These are phyloP conservation scores for Natrix natrix DNA, from an alignment of 2,797 vertebrate genomes.

Conservation along the genomic window DNA sequence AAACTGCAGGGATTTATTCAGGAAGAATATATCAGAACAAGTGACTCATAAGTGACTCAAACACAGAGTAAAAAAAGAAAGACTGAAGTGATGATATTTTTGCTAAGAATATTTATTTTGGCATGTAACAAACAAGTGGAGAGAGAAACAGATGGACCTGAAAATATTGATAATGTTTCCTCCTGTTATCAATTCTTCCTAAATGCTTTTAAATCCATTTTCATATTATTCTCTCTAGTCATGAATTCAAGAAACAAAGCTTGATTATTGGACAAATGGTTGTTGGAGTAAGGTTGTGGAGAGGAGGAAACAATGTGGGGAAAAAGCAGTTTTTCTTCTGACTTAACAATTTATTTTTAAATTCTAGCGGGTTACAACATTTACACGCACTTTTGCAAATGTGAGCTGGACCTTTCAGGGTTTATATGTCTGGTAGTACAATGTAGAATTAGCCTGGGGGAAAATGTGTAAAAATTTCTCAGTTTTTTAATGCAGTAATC, in stretches of 20 bases:
- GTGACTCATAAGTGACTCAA: not conserved
- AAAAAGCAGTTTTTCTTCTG: not conserved
- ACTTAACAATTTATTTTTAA: not conserved
- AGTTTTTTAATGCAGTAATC: not conserved
- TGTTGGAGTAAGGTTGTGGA: not conserved
- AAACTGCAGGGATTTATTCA: not conserved
- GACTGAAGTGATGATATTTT: not conserved
- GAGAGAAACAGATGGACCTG: not conserved
- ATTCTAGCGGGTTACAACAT: not conserved
- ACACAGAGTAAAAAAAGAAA: not conserved
- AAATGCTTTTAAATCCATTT: not conserved
- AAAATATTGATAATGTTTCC: not conserved
- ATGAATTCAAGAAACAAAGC: not conserved
- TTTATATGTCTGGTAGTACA: not conserved
- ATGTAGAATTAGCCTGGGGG: not conserved
- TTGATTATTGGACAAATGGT: not conserved
- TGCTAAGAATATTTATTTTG: not conserved
- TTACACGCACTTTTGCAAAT: not conserved
- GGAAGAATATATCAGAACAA: not conserved
- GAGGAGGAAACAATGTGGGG: not conserved
- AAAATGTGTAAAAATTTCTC: not conserved
- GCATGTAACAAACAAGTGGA: not conserved
- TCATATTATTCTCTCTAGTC: not conserved
- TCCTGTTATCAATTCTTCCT: not conserved
- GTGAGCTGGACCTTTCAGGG: not conserved